Evolutionary conservation across 2,797 vertebrate genomes (phyloP).

Genomic region (Acanthurus leucopareius): DNA sequence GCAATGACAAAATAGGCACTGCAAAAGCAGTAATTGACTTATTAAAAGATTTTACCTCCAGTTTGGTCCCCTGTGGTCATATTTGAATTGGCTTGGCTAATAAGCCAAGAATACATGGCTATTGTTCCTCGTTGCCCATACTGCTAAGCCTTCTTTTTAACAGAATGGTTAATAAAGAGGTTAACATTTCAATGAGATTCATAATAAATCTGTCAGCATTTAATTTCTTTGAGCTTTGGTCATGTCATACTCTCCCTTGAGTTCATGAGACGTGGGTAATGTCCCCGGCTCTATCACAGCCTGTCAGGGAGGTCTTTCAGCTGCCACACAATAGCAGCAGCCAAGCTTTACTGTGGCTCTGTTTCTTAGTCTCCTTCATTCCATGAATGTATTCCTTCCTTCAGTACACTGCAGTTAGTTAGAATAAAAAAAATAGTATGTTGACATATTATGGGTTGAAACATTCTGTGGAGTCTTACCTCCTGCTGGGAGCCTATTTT

Average conservation of each 20-base stretch:
- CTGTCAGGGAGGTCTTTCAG: constrained; percentile 77
- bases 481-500: constrained; percentile 19
- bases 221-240: constrained; percentile 70
- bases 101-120: constrained; percentile 59
- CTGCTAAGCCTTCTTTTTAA: constrained; percentile 59
- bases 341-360: constrained; percentile 52
- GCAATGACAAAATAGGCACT: constrained; percentile 64
- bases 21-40: constrained; percentile 73
- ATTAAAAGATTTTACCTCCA: constrained; percentile 74
- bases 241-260: constrained; percentile 66
- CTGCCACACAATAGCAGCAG: constrained; percentile 68
- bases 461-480: constrained; percentile 23
- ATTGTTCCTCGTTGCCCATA: constrained; percentile 56
- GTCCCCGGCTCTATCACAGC: constrained; percentile 66
- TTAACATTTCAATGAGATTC: constrained; percentile 77
- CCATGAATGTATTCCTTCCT: constrained; percentile 42
- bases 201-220: constrained; percentile 77
- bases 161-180: constrained; percentile 73
- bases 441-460: constrained; percentile 30
- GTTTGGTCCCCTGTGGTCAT: constrained; percentile 66
- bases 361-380: constrained; percentile 36
- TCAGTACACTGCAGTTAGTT: constrained; percentile 30
- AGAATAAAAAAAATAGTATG: constrained; percentile 45
- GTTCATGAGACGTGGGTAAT: constrained; percentile 68
- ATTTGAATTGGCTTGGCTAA: constrained; percentile 73